Evolutionary conservation across 2,797 vertebrate genomes (phyloP).

Genomic region (Rhinatrema bivittatum): DNA sequence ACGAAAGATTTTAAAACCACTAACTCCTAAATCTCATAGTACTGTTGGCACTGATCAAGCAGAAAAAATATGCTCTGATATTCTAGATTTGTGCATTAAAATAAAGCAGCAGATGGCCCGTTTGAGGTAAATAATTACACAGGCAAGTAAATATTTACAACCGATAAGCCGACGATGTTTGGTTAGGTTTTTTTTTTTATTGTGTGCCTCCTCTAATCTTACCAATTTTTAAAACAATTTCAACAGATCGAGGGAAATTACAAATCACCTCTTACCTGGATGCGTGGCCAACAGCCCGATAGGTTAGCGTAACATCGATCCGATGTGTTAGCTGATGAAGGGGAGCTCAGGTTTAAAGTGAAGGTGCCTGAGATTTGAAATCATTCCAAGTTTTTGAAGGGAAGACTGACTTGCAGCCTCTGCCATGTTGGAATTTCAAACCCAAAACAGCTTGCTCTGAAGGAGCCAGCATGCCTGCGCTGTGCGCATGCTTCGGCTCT

Average conservation of each 20-base stretch:
- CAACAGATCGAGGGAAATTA: slow-evolving; percentile 35
- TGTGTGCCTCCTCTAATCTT: slow-evolving; percentile 23
- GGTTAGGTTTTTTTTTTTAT: slow-evolving; percentile 17
- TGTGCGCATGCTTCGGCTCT: slow-evolving; percentile 84
- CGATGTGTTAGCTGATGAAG: slow-evolving; percentile 67
- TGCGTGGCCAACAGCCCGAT: slow-evolving; percentile 65
- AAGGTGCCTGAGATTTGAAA: slow-evolving; percentile 83
- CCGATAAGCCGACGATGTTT: slow-evolving; percentile 26
- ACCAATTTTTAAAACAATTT: slow-evolving; percentile 44
- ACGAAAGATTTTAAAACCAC: slow-evolving; percentile 33
- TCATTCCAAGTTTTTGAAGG: slow-evolving; percentile 93
- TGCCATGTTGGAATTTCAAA: slow-evolving; percentile 99
- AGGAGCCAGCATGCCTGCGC: slow-evolving; percentile 76
- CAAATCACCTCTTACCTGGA: slow-evolving; percentile 77
- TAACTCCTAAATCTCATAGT: slow-evolving; percentile 61
- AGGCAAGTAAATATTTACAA: slow-evolving; percentile 34
- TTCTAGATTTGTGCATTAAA: slow-evolving; percentile 43
- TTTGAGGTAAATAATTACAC: slow-evolving; percentile 24
- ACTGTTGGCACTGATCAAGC: slow-evolving; percentile 59
- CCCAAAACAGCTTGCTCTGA: slow-evolving; percentile 92
- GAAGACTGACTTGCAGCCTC: slow-evolving; percentile 92
- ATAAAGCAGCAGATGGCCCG: slow-evolving; percentile 44
- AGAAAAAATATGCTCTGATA: slow-evolving; percentile 48
- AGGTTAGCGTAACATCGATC: slow-evolving; percentile 80
- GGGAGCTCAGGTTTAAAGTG: slow-evolving; percentile 72